Base-by-base conservation (phyloP, 2,797 vertebrate species). In the Spheniscus humboldti region DNA sequence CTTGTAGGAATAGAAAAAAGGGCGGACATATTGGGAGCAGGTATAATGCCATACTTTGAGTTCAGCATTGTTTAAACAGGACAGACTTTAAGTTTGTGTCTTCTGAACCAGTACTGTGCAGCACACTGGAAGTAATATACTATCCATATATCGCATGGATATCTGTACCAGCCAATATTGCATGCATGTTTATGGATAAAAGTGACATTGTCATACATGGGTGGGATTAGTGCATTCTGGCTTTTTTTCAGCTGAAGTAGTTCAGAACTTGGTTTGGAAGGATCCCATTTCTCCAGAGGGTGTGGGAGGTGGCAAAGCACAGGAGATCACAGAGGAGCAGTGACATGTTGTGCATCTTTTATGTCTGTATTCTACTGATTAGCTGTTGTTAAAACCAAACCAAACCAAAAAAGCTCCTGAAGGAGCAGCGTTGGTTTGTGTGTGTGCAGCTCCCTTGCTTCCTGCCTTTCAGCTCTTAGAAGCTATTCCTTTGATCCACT, bases 1-100 rank as follows among this genome's bases (percentile, higher is more conserved):
- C 27, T 56, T 75, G 7, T 31, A 50, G 79, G 33, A 80, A 45
- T 6, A 83, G 27, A 23, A 48, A 72, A 72, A 56, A 33, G 18
- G 10, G 5, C 1, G 4, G 24, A 35, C 2, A 1, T 82, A 23
- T 13, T 1, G 6, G 67, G 9, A 63, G 8, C 10, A 60, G 23
- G 7, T 67, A 15, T 31, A 37, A 11, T 39, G 18, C 18, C 5
- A 4, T 71, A 16, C 2, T 74, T 63, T 45, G 18, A 55, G 9
- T 43, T 64, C 41, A 23, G 16, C 64, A 72, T 68, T 76, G 4
- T 75, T 84, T 64, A 45, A 89, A 72, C 5, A 27, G 37, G 13
- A 2, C 22, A 81, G 37, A 68, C 16, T 82, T 82, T 13, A 52
- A 55, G 18, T 48, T 91, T 2, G 0, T 37, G n/a, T 86, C 33